Percentiles rank a stretch among this genome's conserved stretches.
These are phyloP conservation scores for Cranoglanis bouderius DNA, from an alignment of 2,113 vertebrate genomes.

Conservation along the genomic window DNA sequence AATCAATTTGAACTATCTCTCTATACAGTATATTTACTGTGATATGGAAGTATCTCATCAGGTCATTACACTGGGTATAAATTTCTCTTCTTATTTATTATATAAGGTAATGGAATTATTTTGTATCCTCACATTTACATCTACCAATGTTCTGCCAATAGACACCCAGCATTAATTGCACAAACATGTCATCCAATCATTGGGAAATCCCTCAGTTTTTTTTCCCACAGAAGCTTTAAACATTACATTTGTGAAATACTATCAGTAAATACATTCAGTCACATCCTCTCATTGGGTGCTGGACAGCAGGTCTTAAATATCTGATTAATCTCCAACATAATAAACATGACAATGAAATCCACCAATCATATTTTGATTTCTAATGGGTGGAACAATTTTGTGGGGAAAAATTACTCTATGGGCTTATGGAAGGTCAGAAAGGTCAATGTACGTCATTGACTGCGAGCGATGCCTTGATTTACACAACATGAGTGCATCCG, in stretches of 20 bases:
- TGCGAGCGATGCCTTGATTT: not conserved
- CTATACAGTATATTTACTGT: not conserved
- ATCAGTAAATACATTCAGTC: not conserved
- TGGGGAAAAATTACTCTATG: not conserved
- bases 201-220: not conserved
- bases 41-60: not conserved
- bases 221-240: not conserved
- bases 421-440: not conserved
- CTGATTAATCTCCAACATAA: too few species aligned
- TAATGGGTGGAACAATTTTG: not conserved
- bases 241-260: not conserved
- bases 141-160: too few species aligned
- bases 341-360: not conserved
- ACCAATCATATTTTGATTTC: not conserved
- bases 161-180: too few species aligned
- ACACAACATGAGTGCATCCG: too few species aligned
- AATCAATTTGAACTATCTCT: not conserved
- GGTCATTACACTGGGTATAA: not conserved
- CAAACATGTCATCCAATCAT: too few species aligned
- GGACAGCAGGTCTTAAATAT: not conserved
- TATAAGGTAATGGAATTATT: not conserved
- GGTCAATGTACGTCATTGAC: not conserved
- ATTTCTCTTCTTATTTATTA: not conserved
- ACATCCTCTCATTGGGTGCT: not conserved
- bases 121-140: too few species aligned